A percentile compares a stretch with the other conserved stretches of the same genome.
phyloP scores from a whole-genome alignment of 2,797 vertebrate genomes.

The Apogon talboti region DNA sequence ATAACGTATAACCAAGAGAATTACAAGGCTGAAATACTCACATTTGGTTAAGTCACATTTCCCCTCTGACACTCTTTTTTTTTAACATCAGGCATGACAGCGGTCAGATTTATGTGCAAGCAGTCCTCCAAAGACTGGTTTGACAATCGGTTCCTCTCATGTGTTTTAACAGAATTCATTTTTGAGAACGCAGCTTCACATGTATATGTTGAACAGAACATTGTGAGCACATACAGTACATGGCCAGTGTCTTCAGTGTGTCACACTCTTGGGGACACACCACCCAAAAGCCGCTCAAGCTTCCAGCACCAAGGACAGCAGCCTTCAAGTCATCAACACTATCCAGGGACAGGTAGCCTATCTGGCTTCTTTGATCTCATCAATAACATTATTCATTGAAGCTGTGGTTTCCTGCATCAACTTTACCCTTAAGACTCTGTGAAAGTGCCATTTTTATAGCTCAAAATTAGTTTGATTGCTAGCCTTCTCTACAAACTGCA shows the following conservation, averaged over 20 bases:
- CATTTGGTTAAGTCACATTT: constrained; percentile 12
- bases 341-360: too few relatives aligned
- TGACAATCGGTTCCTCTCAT: constrained; percentile 4
- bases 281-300: neutral
- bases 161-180: constrained; percentile 2
- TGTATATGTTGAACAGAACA: constrained; percentile 8
- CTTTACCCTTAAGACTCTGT: too few relatives aligned
- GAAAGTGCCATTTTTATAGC: too few relatives aligned
- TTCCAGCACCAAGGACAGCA: constrained; percentile 21
- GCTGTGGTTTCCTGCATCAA: too few relatives aligned
- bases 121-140: constrained; percentile 12
- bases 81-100: constrained; percentile 7
- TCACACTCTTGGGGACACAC: constrained; percentile 11
- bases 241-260: constrained; percentile 8
- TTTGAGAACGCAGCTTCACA: constrained; percentile 7
- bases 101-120: neutral
- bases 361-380: neutral
- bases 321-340: neutral
- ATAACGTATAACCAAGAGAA: too few relatives aligned
- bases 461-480: too few relatives aligned
- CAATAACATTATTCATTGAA: too few relatives aligned
- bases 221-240: constrained; percentile 24
- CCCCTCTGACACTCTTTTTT: constrained; percentile 4
- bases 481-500: too few relatives aligned
- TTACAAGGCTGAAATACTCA: neutral